Evolutionary conservation across 2,113 vertebrate genomes (phyloP), one percentile per base, ranked within the genome.

Genomic region (Mustela nigripes): DNA sequence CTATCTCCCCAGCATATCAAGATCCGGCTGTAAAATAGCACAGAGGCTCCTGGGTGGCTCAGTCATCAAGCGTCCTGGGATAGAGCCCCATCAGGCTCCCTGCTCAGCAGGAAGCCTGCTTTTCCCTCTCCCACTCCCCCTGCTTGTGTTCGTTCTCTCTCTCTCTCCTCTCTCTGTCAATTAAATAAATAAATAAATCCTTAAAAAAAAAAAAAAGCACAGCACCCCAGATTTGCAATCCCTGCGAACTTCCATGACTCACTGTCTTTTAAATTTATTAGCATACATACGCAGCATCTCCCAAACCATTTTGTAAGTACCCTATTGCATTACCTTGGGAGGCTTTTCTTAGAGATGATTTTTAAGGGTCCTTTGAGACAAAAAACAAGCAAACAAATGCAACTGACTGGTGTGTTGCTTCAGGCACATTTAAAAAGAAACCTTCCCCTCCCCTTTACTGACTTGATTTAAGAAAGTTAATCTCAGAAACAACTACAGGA

Each of bases 401-500:
- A n/a, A 8, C 15, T 50, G 28, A 50, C 9, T 81, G 19, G 28
- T 15, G 42, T 73, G 24, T 31, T 82, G n/a, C 39, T 85, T 60
- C 7, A 63, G 10, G 11, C 2, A 69, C n/a, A 69, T n/a, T 94
- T 73, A 48, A n/a, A 86, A 63, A 39, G 6, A 62, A 91, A 74
- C 7, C 2, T 81, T 73, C 4, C 10, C 74, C 15, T 69, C 11
- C 9, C 22, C 10, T 76, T 92, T 26, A 24, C 1, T 90, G 92
- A 67, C 10, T 85, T 62, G 60, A 45, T 84, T 93, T 89, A 88
- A 74, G 39, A 91, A 93, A n/a, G 15, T 83, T 85, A 90, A 97
- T 85, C 42, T 78, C 11, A 94, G 45, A 8, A 94, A 11, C 31
- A 89, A 76, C 16, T 73, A 83, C 11, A 71, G 6, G 33, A 95